Percentiles rank a stretch among this genome's conserved stretches.
Conservation (phyloP, 2,113 vertebrate species). For the Pseudopodoces humilis region DNA sequence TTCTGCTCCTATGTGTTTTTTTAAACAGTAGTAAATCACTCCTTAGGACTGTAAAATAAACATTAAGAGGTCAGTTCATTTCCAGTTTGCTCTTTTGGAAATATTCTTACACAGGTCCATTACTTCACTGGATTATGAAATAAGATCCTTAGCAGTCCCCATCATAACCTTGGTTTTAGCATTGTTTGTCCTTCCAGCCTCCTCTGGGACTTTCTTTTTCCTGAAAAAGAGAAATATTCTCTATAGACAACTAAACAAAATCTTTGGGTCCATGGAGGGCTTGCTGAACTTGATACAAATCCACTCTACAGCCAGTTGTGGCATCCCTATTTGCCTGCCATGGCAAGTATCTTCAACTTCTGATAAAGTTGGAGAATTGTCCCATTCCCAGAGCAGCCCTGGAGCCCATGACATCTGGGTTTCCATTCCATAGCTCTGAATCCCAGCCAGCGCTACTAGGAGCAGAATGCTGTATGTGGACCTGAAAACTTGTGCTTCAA, state of each 20-base stretch:
- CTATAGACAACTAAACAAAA: background rate
- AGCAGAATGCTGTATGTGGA: background rate
- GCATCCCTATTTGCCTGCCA: background rate
- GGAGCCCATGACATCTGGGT: background rate
- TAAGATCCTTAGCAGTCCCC: background rate
- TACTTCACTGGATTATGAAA: background rate
- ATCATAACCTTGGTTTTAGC: background rate
- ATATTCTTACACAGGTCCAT: background rate
- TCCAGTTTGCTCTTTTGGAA: background rate
- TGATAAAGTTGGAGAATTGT: background rate
- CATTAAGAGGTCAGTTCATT: background rate
- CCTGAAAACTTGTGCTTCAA: background rate
- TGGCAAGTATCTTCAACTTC: background rate
- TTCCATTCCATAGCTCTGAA: background rate
- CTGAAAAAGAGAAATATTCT: background rate
- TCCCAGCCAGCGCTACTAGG: background rate
- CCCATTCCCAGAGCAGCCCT: background rate
- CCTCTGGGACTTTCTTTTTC: background rate
- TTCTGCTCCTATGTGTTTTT: background rate
- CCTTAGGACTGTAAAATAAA: background rate
- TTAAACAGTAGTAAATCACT: background rate
- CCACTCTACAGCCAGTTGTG: rapidly evolving
- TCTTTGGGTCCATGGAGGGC: background rate
- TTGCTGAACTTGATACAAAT: background rate
- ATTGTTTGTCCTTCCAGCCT: background rate